Evolutionary conservation across 2,113 vertebrate species (phyloP).

Genomic region (Myrmophylax atrothorax): DNA sequence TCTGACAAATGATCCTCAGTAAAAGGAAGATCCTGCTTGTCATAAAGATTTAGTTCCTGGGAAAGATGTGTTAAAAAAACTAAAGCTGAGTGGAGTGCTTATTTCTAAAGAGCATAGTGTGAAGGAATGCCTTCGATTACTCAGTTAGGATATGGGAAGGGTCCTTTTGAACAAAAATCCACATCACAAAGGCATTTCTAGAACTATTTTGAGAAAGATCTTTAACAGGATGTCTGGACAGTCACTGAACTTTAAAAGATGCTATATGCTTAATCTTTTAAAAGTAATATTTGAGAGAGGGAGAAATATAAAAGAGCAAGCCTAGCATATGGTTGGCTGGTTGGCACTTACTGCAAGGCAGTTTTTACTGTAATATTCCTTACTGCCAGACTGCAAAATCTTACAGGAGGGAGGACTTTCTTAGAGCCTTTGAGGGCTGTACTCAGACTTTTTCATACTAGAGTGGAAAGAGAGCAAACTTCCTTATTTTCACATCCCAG

Average conservation of each 20-base stretch:
- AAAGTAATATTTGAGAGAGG: neutral
- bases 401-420: neutral
- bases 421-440: neutral
- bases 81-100: neutral
- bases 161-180: neutral
- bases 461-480: neutral
- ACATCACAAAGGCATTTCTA: neutral
- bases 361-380: neutral
- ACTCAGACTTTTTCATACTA: neutral
- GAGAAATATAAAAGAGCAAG: constrained; percentile 44
- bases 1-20: neutral
- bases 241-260: neutral
- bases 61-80: neutral
- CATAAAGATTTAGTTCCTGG: neutral
- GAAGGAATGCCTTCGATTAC: neutral
- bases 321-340: neutral
- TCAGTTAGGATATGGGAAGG: neutral
- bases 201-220: neutral
- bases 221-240: neutral
- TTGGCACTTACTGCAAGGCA: constrained; percentile 2
- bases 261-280: neutral
- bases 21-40: neutral
- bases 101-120: neutral
- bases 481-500: neutral
- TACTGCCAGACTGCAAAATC: neutral